phyloP scores from a whole-genome alignment of 2,888 invertebrate genomes.

The Drosophila dives region DNA sequence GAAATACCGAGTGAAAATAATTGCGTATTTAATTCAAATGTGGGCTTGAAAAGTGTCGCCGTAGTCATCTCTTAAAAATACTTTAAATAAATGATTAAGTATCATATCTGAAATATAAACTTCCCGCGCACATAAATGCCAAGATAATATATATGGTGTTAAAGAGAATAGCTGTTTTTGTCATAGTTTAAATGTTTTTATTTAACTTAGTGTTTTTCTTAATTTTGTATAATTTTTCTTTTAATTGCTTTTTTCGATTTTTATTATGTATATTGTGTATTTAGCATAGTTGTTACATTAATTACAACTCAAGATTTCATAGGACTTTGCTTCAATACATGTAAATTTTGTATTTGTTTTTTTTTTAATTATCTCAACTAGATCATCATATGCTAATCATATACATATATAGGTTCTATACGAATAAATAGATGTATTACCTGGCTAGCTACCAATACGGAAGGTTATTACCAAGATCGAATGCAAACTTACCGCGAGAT shows the following conservation, averaged over 20 bases:
- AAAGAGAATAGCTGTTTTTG: not conserved
- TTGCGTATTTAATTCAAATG: too few relatives aligned
- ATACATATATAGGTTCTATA: slow-evolving; percentile 47
- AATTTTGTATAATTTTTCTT: slow-evolving; percentile 34
- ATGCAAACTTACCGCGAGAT: slow-evolving; percentile 4
- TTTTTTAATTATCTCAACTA: slow-evolving; percentile 6
- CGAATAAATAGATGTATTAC: slow-evolving; percentile 50
- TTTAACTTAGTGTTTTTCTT: slow-evolving; percentile 64
- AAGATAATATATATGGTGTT: not conserved
- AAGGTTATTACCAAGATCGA: slow-evolving; percentile 10
- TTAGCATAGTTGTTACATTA: slow-evolving; percentile 53
- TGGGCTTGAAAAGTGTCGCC: too few relatives aligned
- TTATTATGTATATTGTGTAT: slow-evolving; percentile 34
- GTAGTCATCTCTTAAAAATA: not conserved
- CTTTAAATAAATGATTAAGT: not conserved
- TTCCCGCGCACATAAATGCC: not conserved
- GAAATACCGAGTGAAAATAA: too few relatives aligned
- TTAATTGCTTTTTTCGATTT: slow-evolving; percentile 36
- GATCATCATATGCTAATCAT: slow-evolving; percentile 45
- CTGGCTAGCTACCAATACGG: slow-evolving; percentile 59
- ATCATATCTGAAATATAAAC: not conserved
- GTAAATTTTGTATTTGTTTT: slow-evolving; percentile 29
- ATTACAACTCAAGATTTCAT: slow-evolving; percentile 72
- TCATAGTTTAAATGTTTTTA: slow-evolving; percentile 55
- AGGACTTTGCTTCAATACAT: slow-evolving; percentile 59